These are phyloP conservation scores for Ornithoptera alexandrae DNA, from an alignment of 2,888 invertebrate species.

Conservation along the genomic window DNA sequence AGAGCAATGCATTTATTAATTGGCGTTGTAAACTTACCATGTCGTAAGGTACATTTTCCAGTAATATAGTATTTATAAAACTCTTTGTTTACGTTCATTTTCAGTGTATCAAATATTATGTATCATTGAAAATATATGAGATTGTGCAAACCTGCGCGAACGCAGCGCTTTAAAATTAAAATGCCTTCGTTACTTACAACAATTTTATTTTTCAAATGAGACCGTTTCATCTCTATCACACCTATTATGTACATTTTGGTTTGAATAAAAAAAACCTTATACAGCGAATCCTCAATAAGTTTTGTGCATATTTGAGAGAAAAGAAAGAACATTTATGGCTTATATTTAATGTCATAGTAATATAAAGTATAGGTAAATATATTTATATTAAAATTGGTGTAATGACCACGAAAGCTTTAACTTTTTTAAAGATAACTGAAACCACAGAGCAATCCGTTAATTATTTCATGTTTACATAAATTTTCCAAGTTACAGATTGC, in stretches of 20 bases:
- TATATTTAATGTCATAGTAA: constrained; percentile 67
- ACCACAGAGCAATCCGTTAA: background rate
- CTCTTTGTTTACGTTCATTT: no score
- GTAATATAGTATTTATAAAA: no score
- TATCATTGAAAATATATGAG: background rate
- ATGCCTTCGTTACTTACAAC: constrained; percentile 63
- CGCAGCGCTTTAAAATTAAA: constrained; percentile 7
- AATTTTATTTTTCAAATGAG: constrained; percentile 78
- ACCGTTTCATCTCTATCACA: constrained; percentile 80
- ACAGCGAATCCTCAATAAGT: constrained; percentile 72
- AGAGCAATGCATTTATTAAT: no score
- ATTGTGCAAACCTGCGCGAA: background rate
- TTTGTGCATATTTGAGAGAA: constrained; percentile 76
- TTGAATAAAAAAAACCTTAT: constrained; percentile 76
- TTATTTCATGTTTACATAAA: no score
- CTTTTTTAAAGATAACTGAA: background rate
- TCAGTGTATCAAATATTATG: background rate
- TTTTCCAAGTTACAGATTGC: no score
- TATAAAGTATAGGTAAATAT: constrained; percentile 53
- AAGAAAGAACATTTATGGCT: constrained; percentile 63
- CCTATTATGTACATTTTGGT: constrained; percentile 78
- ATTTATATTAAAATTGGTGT: constrained; percentile 2
- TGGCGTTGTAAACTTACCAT: no score
- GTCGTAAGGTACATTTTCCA: no score
- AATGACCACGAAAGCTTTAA: no score